Evolutionary conservation across 23 tunicate genomes (phyloP), one percentile per base, ranked within the genome.

Genomic region (Oikopleura albicans): DNA sequence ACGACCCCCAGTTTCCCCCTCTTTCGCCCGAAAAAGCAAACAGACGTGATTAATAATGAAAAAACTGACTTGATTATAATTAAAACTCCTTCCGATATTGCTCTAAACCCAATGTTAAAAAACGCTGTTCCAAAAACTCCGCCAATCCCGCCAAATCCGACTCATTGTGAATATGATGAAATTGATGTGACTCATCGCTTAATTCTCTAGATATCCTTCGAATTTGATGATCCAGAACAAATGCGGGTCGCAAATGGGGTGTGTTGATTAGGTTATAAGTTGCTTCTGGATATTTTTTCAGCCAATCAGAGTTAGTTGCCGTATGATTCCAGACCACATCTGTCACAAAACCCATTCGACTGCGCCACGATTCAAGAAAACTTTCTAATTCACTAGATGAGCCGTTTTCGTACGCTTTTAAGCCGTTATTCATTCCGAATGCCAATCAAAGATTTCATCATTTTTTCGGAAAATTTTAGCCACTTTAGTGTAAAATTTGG

Each of bases 281-380:
- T 83, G 90, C 85, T 76, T 95, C 90, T 4, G 96, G 99, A 76
- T 86, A 27, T 12, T 28, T 39, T 84, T 88, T 88, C 4, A 95
- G 40, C 99, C 99, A 95, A 31, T 39, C 66, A 41, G 92, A 88
- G 83, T 91, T 87, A 29, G 75, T 88, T 4, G 96, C 92, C 31
- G 99, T 95, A 59, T 95, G 99, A 83, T 95, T 95, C 99, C 99
- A 95, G 38, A 95, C 99, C 36, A 90, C 91, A 88, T 95, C 99
- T 37, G 89, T 87, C 39, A 88, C 90, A 66, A 91, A 86, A 27
- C 88, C 28, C 86, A 93, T 88, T n/a, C n/a, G n/a, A n/a, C n/a
- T n/a, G n/a, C n/a, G n/a, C n/a, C n/a, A n/a, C n/a, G n/a, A n/a
- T 4, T 40, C 28, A 90, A 90, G 88, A 66, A 89, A 86, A 28